Base-by-base conservation (phyloP, 1,140 invertebrate genomes). In the fruit fly (Drosophila melanogaster) region DNA sequence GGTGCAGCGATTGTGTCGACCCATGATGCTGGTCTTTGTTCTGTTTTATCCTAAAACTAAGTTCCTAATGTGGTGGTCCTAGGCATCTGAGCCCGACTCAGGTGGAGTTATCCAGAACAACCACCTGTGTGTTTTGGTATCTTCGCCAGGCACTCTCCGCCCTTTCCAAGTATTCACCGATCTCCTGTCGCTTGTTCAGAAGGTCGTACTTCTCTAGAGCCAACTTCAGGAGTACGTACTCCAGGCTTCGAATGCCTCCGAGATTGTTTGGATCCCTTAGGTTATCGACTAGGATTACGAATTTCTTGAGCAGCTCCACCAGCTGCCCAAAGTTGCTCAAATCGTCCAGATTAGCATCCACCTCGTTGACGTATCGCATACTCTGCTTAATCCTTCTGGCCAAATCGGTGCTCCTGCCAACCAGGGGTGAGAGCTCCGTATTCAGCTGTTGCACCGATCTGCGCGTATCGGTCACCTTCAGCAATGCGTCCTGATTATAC, bases 151-250 rank as follows among this genome's bases (percentile, higher is more conserved):
- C 65, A 8, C 33, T 47, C 26, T 83, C 75, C 15, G 62, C 67
- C 22, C 17, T 67, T 33, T 74, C 56, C 30, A 89, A 50, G 19
- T 62, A 79, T 10, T 57, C 54, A 7, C 17, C 19, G 8, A 90
- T 57, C 43, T 81, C 72, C 10, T 73, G 65, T 8, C 75, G 67
- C 30, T 76, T 58, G 14, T 17, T 37, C 8, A 56, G 19, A 19
- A 91, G 30, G 37, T 64, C 54, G 46, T 78, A 71, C 19, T 86
- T 91, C 24, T 89, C 89, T n/a, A 91, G 37, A 0, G 60, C 50
- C 24, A 91, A 35, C 43, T 91, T 91, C 0, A 91, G 62, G 7
- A 91, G 49, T 2, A 76, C 73, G 66, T 72, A 89, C 22, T 91
- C 90, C 12, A 89, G 40, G 10, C 61, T 74, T 3, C 84, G 84